phyloP scores from a whole-genome alignment of 1,140 invertebrate species.

The Brachionus koreanus region DNA sequence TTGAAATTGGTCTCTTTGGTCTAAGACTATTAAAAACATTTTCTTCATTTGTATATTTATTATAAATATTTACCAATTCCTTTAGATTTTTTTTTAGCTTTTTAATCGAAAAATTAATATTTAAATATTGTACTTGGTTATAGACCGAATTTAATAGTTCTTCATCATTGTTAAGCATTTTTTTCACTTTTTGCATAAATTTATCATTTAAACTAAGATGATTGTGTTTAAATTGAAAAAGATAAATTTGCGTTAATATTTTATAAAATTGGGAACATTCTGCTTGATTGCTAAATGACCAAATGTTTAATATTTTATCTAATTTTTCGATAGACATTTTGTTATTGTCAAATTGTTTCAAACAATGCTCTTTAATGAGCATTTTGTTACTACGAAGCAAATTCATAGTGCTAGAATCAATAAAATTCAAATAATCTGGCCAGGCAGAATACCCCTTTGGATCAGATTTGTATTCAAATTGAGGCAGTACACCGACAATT shows the following conservation, averaged over 20 bases:
- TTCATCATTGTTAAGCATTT: conserved; percentile 51
- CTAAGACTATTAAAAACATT: conserved; percentile 57
- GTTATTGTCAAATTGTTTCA: neutral
- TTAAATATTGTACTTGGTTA: conserved; percentile 48
- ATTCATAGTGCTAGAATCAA: neutral
- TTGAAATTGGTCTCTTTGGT: conserved; percentile 53
- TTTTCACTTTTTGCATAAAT: conserved; percentile 48
- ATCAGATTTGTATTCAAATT: neutral
- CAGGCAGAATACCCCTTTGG: neutral
- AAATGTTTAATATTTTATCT: neutral
- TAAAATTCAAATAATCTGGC: neutral
- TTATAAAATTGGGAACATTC: neutral
- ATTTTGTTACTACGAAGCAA: neutral
- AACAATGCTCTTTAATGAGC: neutral
- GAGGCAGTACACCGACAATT: neutral
- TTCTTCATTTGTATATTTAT: conserved; percentile 54
- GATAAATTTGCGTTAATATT: neutral
- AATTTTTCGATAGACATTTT: neutral
- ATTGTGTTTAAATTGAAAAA: conserved; percentile 8
- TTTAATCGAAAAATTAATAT: neutral
- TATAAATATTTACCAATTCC: conserved; percentile 45
- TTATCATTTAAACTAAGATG: neutral
- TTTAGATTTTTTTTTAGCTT: neutral
- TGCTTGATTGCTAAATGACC: neutral
- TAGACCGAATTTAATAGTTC: conserved; percentile 49